A percentile compares a stretch with the other conserved stretches of the same genome.
Conservation (phyloP, 2,797 vertebrate genomes). For the Lagodon rhomboides region DNA sequence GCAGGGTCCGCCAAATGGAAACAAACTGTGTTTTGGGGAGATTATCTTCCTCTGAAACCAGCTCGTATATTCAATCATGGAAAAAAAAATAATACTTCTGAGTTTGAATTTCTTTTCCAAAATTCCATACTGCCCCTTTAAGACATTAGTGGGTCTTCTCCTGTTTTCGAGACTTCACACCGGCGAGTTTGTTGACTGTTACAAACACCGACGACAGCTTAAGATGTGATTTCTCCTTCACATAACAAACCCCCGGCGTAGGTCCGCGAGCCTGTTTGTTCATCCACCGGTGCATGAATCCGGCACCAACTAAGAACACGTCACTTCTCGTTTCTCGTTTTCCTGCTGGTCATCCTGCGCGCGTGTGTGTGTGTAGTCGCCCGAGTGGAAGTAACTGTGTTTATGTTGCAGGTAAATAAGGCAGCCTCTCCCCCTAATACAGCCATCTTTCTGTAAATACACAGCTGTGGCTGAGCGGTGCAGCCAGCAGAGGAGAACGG, state of each 20-base stretch:
- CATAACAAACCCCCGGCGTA: constrained; percentile 54
- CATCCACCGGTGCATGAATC: constrained; percentile 72
- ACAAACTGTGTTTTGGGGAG: too few relatives aligned
- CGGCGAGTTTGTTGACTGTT: constrained; percentile 13
- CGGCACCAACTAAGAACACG: constrained; percentile 73
- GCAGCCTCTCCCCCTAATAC: constrained; percentile 88
- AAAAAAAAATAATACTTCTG: too few relatives aligned
- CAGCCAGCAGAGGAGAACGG: constrained; percentile 82
- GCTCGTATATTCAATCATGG: too few relatives aligned
- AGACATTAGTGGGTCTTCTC: constrained; percentile 35
- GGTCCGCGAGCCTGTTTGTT: constrained; percentile 75
- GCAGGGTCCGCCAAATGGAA: too few relatives aligned
- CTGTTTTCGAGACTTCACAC: constrained; percentile 6
- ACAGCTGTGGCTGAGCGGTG: constrained; percentile 87
- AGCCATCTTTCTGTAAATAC: constrained; percentile 90
- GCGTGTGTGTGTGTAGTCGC: constrained; percentile 68
- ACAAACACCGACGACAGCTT: constrained; percentile 37
- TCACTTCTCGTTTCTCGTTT: constrained; percentile 81
- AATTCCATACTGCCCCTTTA: too few relatives aligned
- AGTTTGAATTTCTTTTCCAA: too few relatives aligned
- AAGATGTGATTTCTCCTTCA: constrained; percentile 50
- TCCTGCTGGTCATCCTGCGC: constrained; percentile 77
- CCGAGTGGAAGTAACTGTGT: constrained; percentile 93
- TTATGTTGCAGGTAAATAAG: constrained; percentile 94
- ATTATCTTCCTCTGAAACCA: too few relatives aligned